phyloP scores from a whole-genome alignment of 2,888 invertebrate genomes.

The Drosophila buzzatii region DNA sequence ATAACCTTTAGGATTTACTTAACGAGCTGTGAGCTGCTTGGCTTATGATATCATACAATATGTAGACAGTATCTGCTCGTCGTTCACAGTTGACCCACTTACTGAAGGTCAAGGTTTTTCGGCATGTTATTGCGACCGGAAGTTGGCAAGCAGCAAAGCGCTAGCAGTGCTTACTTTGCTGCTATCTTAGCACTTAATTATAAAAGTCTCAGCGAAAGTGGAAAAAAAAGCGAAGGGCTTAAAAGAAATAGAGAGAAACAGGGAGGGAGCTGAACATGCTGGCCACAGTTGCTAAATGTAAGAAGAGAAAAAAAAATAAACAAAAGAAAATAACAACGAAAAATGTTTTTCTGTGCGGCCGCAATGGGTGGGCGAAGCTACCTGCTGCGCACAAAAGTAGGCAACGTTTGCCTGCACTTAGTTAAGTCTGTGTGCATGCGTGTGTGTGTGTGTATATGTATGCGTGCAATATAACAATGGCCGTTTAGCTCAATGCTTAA shows the following conservation, averaged over 20 bases:
- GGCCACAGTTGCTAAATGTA: conserved; percentile 4
- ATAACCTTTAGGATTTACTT: neutral
- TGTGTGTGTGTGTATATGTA: conserved; percentile 3
- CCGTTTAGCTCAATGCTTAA: conserved; percentile 41
- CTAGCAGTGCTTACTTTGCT: conserved; percentile 38
- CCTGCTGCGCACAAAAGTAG: conserved; percentile 58
- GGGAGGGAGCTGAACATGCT: conserved; percentile 14
- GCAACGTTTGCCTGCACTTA: conserved; percentile 43
- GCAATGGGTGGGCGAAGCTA: conserved; percentile 19
- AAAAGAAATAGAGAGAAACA: neutral
- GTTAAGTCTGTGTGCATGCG: neutral
- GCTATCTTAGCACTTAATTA: conserved; percentile 64
- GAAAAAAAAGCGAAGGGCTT: neutral
- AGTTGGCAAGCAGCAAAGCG: conserved; percentile 35
- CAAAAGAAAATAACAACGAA: neutral
- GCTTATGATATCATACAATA: neutral
- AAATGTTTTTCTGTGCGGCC: conserved; percentile 7
- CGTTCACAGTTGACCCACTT: neutral
- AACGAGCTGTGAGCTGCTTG: neutral
- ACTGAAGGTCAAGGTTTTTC: conserved; percentile 63
- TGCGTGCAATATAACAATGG: conserved; percentile 40
- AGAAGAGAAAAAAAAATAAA: neutral
- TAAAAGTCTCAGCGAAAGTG: conserved; percentile 53
- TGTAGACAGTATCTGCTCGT: neutral
- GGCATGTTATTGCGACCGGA: conserved; percentile 30